phyloP scores from a whole-genome alignment of 2,113 vertebrate species.

The Rhea pennata region DNA sequence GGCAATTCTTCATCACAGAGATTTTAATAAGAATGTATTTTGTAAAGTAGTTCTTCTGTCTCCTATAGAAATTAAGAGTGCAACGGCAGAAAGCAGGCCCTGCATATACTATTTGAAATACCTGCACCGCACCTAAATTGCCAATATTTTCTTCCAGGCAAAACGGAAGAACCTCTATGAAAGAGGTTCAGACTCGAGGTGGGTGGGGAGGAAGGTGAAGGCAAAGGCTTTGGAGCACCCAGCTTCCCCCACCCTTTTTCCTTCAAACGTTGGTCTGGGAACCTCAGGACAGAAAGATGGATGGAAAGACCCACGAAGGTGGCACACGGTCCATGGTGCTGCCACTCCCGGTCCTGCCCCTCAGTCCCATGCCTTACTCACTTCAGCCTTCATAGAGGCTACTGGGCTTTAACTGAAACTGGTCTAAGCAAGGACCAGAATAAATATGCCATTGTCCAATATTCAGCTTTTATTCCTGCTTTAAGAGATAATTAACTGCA shows the following conservation, averaged over 20 bases:
- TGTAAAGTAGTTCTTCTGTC: background rate
- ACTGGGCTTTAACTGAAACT: background rate
- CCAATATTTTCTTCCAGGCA: background rate
- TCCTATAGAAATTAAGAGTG: background rate
- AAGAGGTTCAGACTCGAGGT: background rate
- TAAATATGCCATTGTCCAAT: background rate
- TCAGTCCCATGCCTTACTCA: background rate
- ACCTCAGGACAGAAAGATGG: rapidly evolving
- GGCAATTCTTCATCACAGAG: background rate
- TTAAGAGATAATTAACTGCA: background rate
- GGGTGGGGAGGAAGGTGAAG: rapidly evolving
- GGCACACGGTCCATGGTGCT: background rate
- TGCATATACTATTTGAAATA: rapidly evolving
- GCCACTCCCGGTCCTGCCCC: no score
- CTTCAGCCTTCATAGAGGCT: background rate
- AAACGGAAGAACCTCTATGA: background rate
- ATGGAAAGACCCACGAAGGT: background rate
- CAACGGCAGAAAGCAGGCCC: background rate
- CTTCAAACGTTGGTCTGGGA: background rate
- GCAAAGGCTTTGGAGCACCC: background rate
- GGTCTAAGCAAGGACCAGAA: background rate
- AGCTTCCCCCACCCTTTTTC: background rate
- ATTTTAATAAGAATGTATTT: background rate
- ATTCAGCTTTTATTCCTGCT: background rate
- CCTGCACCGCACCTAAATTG: rapidly evolving